Conservation (phyloP, 2,113 vertebrate genomes). For the Camelus bactrianus region DNA sequence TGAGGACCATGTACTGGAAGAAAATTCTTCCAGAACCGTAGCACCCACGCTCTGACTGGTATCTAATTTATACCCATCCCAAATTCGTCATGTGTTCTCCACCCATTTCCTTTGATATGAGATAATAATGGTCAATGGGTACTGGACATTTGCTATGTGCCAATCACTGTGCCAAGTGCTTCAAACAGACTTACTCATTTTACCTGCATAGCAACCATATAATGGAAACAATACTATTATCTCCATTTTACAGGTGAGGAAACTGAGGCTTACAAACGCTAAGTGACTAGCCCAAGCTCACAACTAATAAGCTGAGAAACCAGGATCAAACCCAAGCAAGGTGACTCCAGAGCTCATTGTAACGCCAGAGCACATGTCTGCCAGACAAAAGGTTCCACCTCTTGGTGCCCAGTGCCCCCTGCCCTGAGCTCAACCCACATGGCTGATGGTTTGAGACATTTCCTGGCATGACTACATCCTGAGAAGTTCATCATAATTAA, state of each 20-base stretch:
- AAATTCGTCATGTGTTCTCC: not conserved
- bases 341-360: not conserved
- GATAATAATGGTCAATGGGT: no score
- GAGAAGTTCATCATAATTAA: constrained; percentile 69
- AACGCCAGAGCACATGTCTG: not conserved
- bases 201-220: rapidly evolving
- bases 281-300: not conserved
- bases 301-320: not conserved
- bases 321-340: not conserved
- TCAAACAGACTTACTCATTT: not conserved
- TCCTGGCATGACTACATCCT: constrained; percentile 76
- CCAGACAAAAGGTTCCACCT: not conserved
- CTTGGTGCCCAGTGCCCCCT: not conserved
- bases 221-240: not conserved
- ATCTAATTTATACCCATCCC: not conserved
- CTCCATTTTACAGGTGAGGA: not conserved
- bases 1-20: not conserved
- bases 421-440: not conserved
- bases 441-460: not conserved
- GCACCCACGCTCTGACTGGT: no score
- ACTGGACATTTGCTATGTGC: not conserved
- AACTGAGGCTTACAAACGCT: not conserved
- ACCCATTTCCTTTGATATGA: not conserved
- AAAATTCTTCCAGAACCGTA: not conserved
- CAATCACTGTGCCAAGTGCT: not conserved